Base-by-base conservation (phyloP, 23 tunicate genomes). In the Clavelina lepadiformis region DNA sequence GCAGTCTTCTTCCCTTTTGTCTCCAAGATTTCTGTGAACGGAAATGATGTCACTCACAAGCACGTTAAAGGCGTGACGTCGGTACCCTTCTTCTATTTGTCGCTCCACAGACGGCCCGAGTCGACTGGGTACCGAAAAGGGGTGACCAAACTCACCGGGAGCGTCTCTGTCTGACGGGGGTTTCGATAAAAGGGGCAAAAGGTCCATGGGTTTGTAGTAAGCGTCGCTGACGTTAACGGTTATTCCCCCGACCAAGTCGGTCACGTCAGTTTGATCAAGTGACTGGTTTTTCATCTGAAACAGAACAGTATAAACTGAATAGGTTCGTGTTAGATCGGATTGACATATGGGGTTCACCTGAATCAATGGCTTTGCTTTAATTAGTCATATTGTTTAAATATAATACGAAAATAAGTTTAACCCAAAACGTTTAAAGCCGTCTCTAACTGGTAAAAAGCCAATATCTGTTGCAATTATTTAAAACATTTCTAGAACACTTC, bases 61-160 rank as follows among this genome's bases (percentile, higher is more conserved):
- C 3, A 74, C 78, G 51, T 93, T 93, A 38, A 93, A 83, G 23
- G 88, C 88, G 66, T 93, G 85, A 23, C 77, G 69, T 28, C 61
- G 32, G 31, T 83, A 79, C 13, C 98, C 98, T 36, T 79, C 82
- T 23, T 67, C 63, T 3, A 91, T 58, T 27, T 77, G 82, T 23
- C 73, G 60, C 22, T 61, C 75, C 47, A 89, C 82, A 0, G 89
- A 78, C 4, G 87, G 74, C 0, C 89, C 97, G 35, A 81, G 45
- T 23, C 72, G 56, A 35, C 67, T 63, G n/a, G 97, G 97, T 24
- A 89, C 68, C 28, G 37, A 33, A 51, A 89, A 89, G 0, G 97
- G 83, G 46, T 75, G 97, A 18, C 97, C 97, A 51, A 89, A 89
- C 49, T 89, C 97, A 13, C 97, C 97, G 27, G 97, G 97, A 19